Evolutionary conservation across 2,797 vertebrate genomes (phyloP).

Genomic region (Euphonia xanthogaster): DNA sequence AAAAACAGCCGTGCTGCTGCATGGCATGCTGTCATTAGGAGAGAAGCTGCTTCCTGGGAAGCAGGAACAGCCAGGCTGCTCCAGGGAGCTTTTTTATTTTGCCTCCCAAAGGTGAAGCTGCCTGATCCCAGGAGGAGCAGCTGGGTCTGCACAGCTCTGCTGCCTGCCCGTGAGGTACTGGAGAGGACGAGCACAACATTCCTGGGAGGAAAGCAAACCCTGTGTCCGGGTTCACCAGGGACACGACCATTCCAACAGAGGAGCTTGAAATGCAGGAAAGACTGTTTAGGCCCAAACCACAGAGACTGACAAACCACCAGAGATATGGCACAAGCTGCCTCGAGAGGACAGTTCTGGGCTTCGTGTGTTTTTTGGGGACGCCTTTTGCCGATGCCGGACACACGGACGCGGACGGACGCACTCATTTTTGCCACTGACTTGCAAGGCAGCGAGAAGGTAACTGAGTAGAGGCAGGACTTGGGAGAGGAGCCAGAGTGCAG

Average conservation of each 20-base stretch:
- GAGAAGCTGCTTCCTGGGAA: not conserved
- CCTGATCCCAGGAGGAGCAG: not conserved
- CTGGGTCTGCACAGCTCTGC: not conserved
- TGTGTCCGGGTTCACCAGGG: not conserved
- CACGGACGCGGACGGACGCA: not conserved
- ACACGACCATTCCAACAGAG: not conserved
- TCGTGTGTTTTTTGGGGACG: not conserved
- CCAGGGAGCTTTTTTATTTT: not conserved
- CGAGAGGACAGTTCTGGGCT: not conserved
- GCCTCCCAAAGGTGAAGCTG: not conserved
- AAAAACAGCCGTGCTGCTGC: not conserved
- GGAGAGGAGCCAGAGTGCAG: not conserved
- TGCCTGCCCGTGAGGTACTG: rapidly evolving
- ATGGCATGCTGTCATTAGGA: not conserved
- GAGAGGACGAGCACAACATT: not conserved
- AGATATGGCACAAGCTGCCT: not conserved
- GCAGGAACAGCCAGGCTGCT: not conserved
- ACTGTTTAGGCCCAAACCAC: slow-evolving; percentile 35
- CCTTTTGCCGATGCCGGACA: slow-evolving; percentile 27
- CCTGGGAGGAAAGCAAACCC: not conserved
- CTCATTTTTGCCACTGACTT: slow-evolving; percentile 24
- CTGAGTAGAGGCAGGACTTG: not conserved
- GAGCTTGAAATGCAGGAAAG: slow-evolving; percentile 7
- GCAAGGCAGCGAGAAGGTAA: slow-evolving; percentile 52
- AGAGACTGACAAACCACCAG: slow-evolving; percentile 49